These are phyloP conservation scores for Limnodromus scolopaceus DNA, from an alignment of 2,797 vertebrate genomes.

Conservation along the genomic window DNA sequence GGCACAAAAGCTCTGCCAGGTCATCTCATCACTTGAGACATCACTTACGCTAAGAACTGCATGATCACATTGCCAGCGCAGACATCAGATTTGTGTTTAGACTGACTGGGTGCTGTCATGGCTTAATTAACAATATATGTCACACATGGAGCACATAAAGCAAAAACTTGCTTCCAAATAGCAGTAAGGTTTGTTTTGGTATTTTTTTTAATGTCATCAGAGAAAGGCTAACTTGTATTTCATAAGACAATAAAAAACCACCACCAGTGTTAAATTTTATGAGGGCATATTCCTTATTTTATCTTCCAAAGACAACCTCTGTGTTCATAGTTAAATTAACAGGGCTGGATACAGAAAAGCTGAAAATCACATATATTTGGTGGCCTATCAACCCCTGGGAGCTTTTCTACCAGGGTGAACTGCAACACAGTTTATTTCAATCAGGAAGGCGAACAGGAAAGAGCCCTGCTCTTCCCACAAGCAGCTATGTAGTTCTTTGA, in stretches of 20 bases:
- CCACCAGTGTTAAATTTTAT: neutral
- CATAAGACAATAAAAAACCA: neutral
- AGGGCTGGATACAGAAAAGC: neutral
- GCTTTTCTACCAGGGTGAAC: neutral
- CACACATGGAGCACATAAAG: neutral
- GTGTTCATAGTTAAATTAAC: neutral
- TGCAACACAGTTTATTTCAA: neutral
- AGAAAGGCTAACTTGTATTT: neutral
- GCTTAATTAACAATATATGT: neutral
- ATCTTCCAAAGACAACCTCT: neutral
- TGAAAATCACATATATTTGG: accelerated
- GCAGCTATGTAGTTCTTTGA: neutral
- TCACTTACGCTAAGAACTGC: neutral
- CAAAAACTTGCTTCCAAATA: neutral
- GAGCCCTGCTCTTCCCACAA: neutral
- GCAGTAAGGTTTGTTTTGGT: neutral
- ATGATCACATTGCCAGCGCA: neutral
- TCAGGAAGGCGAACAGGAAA: neutral
- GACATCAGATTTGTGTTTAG: neutral
- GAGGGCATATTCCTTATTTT: neutral
- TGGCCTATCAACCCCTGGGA: neutral
- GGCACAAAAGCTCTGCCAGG: neutral
- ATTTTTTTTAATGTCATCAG: neutral
- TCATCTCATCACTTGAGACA: neutral
- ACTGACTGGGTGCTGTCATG: neutral